Conservation (phyloP, 2,888 invertebrate species). For the Cremastinae sp. region DNA sequence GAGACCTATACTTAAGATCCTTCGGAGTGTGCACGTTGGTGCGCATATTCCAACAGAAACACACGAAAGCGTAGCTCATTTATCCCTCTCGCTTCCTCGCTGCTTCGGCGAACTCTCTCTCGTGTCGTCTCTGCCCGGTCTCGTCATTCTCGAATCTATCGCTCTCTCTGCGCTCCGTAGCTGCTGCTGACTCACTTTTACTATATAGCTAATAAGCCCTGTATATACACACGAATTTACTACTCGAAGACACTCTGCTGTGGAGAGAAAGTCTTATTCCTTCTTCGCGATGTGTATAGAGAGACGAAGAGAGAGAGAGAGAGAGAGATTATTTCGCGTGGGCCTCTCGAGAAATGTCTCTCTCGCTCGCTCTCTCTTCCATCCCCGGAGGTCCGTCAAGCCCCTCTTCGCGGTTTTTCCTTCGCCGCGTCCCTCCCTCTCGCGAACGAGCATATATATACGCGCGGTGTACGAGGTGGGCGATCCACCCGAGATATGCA, state of each 20-base stretch:
- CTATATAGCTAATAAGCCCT: conserved; percentile 7
- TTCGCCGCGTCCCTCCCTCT: conserved; percentile 42
- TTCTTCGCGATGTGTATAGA: conserved; percentile 6
- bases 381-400: conserved; percentile 66
- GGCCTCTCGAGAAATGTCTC: conserved; percentile 24
- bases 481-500: conserved; percentile 60
- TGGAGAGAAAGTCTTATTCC: neutral
- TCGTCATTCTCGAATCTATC: conserved; percentile 52
- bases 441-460: neutral
- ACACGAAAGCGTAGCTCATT: neutral
- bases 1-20: conserved; percentile 78
- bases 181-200: conserved; percentile 53
- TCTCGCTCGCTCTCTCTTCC: conserved; percentile 40
- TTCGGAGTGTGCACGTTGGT: conserved; percentile 50
- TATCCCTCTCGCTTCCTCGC: conserved; percentile 26
- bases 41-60: neutral
- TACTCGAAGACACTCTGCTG: conserved; percentile 11
- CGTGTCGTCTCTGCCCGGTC: conserved; percentile 26
- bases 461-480: conserved; percentile 35
- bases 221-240: conserved; percentile 16
- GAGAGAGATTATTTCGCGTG: conserved; percentile 48
- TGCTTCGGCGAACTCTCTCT: conserved; percentile 50
- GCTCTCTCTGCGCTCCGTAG: conserved; percentile 32
- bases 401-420: conserved; percentile 47
- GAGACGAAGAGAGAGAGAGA: neutral